Base-by-base conservation (phyloP, 2,888 invertebrate species). In the Lepetodrilus schrolli region DNA sequence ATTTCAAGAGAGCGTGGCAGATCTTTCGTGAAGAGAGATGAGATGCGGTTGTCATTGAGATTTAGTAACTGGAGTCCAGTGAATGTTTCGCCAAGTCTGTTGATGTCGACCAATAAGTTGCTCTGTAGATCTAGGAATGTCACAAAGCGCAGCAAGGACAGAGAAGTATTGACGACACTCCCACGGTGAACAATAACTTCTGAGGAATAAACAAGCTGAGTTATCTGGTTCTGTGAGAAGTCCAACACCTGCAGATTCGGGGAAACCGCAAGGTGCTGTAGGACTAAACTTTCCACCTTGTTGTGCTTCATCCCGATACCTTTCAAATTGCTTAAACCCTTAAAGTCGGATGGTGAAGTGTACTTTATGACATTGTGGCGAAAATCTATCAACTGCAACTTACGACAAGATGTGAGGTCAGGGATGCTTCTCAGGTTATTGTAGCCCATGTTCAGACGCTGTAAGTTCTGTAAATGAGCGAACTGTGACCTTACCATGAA, bases 221-320 rank as follows among this genome's bases (percentile, higher is more conserved):
- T 37, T n/a, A 78, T 75, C 34, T 66, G 26, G 37, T 78, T 78
- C 17, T 70, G 49, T 4, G 75, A 74, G 10, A 78, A 23, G 17
- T 75, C 72, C 13, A 75, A 21, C 17, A 65, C 36, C 17, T 21
- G 4, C n/a, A 78, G 69, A 10, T 2, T 70, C 26, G 23, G 36
- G n/a, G 70, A 49, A 13, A 72, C 50, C 17, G 37, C 49, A 37
- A 75, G 72, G 21, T 47, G 50, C 13, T 48, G 38, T 13, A 51
- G 48, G 10, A 38, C 66, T 21, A 75, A 58, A n/a, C 47, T 36
- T 20, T 26, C 34, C 17, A 78, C 66, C n/a, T 47, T 23, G 49
- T 78, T 78, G n/a, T 47, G 30, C 20, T 58, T 51, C 8, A 78
- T 51, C 37, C 71, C 66, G 8, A 78, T 66, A 20, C 66, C 72